Evolutionary conservation across 2,113 vertebrate genomes (phyloP).

Genomic region (Ciconia stormi): DNA sequence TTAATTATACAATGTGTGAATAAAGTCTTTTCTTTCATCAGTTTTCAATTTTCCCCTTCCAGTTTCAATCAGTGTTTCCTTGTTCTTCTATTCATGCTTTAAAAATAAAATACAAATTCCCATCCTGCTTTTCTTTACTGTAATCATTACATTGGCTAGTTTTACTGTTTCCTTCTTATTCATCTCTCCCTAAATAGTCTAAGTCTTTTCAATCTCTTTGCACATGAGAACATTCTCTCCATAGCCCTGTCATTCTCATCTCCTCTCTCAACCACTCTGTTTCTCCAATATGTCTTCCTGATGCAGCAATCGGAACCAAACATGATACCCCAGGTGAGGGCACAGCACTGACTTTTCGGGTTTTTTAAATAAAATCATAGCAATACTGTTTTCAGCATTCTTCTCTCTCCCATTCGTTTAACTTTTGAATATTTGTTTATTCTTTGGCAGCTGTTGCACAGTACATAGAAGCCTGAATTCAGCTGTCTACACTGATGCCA

Average conservation of each 20-base stretch:
- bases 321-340: background rate
- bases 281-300: background rate
- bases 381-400: background rate
- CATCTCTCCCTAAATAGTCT: background rate
- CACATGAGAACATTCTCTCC: background rate
- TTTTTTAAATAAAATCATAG: background rate
- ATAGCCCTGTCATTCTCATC: background rate
- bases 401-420: background rate
- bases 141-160: background rate
- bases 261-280: background rate
- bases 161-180: background rate
- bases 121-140: background rate
- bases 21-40: background rate
- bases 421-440: background rate
- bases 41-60: background rate
- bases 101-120: slow-evolving; percentile 9
- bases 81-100: slow-evolving; percentile 22
- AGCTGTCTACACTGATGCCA: background rate
- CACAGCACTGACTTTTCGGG: background rate
- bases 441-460: background rate
- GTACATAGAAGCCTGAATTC: background rate
- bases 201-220: background rate
- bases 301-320: background rate
- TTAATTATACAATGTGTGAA: background rate
- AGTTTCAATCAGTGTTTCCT: slow-evolving; percentile 25